Conservation (phyloP, 2,113 vertebrate genomes). For the Epinephelus lanceolatus region DNA sequence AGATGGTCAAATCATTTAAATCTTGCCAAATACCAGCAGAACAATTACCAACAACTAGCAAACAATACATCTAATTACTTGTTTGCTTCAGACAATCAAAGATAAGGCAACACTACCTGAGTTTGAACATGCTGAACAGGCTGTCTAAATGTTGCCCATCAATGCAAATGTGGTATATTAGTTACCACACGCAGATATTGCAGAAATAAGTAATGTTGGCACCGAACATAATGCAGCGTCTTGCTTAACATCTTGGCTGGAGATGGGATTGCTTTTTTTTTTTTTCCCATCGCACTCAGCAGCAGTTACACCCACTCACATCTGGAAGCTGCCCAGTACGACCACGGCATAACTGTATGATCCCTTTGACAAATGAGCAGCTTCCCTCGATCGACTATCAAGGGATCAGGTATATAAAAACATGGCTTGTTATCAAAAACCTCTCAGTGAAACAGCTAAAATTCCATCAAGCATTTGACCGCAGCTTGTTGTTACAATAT, state of each 20-base stretch:
- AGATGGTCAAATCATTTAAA: not conserved
- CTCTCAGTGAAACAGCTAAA: not conserved
- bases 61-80: not conserved
- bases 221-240: not conserved
- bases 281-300: not conserved
- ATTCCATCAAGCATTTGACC: not conserved
- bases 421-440: too few relatives aligned
- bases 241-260: not conserved
- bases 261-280: not conserved
- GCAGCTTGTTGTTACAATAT: not conserved
- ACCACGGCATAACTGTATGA: not conserved
- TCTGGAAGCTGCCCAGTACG: not conserved
- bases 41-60: not conserved
- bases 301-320: not conserved
- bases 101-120: not conserved
- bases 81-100: not conserved
- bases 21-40: not conserved
- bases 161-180: not conserved
- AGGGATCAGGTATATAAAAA: not conserved
- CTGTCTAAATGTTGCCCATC: not conserved
- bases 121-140: not conserved
- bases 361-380: not conserved
- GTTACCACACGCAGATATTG: not conserved
- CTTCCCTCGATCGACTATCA: not conserved
- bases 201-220: not conserved